Base-by-base conservation (phyloP, 2,797 vertebrate genomes). In the Sorex maritimensis region DNA sequence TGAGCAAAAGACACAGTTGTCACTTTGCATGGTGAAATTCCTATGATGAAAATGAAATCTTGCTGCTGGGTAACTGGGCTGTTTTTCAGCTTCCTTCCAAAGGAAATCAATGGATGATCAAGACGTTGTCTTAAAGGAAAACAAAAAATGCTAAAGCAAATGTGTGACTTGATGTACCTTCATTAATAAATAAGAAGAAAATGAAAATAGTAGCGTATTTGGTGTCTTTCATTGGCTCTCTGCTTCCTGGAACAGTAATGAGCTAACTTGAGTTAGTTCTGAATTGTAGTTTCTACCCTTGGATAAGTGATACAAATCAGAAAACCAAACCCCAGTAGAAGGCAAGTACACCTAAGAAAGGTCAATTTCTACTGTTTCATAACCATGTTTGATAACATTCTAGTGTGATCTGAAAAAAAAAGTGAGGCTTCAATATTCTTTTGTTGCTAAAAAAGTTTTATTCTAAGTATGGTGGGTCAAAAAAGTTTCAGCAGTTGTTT, bases 1-100 rank as follows among this genome's bases (percentile, higher is more conserved):
- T 95, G 65, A 55, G 75, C 67, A 91, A 73, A 92, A 93, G 93
- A 84, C 73, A 94, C 28, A 84, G 65, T 83, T 90, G 81, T 83
- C 30, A 86, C 86, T 89, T 86, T 95, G 93, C 68, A 81, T 2
- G 67, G 93, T 73, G 49, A 52, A 52, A 77, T 73, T 94, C 89
- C 84, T 86, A 58, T 38, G 55, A 41, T 83, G 85, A 63, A 94
- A 94, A 89, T 23, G 55, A 93, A 92, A 71, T 58, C 34, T 91
- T 89, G 86, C 0, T 72, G 85, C 30, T 86, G 74, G 83, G 68
- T 30, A 26, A 38, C 23, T 34, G 58, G 78, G 77, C 28, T 80
- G 41, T 68, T 73, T 58, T 52, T 8, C n/a, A 68, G 67, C 72
- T 79, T 41, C n/a, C 38, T 92, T 90, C 81, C 41, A 84, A 79